Conservation (phyloP, 2,113 vertebrate species). For the Trichomycterus rosablanca region DNA sequence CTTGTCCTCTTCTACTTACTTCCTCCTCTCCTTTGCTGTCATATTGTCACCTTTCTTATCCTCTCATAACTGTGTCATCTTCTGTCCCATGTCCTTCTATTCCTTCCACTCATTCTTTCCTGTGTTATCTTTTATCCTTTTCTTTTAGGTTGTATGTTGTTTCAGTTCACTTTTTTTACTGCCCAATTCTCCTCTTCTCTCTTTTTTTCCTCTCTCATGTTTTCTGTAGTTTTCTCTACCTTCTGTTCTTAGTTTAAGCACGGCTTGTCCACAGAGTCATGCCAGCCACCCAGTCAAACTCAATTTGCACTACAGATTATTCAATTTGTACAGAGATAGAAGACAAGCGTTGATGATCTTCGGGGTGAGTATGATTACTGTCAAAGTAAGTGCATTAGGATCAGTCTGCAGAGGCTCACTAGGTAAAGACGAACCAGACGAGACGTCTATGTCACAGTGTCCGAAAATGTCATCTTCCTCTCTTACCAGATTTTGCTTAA, state of each 20-base stretch:
- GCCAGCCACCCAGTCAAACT: constrained; percentile 40
- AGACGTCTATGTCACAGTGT: constrained; percentile 35
- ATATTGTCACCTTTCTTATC: background rate
- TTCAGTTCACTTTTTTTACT: too few species aligned
- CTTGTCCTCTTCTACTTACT: background rate
- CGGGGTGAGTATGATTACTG: constrained; percentile 37
- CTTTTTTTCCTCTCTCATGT: background rate
- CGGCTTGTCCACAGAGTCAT: constrained; percentile 35
- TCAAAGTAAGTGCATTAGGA: too few species aligned
- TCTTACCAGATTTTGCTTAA: constrained; percentile 48
- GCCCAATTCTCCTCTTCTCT: background rate
- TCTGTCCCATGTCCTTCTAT: too few species aligned
- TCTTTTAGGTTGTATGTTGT: too few species aligned
- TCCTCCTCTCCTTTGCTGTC: too few species aligned
- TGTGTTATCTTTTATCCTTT: background rate
- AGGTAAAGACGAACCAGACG: constrained; percentile 44
- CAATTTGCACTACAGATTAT: constrained; percentile 50
- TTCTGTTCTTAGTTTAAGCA: constrained; percentile 44
- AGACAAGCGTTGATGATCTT: constrained; percentile 46
- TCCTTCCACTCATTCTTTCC: background rate
- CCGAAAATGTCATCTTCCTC: constrained; percentile 12
- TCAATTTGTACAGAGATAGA: constrained; percentile 52
- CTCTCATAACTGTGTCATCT: too few species aligned
- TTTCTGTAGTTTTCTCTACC: background rate
- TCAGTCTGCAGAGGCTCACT: constrained; percentile 54